Conservation (phyloP, 2,113 vertebrate genomes). For the Dasyurus viverrinus region DNA sequence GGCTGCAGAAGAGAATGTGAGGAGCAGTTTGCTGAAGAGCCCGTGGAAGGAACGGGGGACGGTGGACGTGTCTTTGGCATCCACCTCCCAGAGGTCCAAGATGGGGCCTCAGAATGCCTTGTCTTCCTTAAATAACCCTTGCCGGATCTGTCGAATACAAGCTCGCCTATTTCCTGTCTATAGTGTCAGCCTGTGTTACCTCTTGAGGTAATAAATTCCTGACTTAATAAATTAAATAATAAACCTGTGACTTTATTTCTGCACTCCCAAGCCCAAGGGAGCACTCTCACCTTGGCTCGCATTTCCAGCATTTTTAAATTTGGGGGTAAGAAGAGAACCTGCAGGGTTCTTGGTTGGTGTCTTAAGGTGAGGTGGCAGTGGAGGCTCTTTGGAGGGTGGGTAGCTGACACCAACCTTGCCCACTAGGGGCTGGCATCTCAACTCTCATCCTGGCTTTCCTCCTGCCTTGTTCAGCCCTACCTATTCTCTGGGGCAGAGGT, state of each 20-base stretch:
- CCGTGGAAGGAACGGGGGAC: neutral
- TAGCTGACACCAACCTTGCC: neutral
- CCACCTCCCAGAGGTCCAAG: neutral
- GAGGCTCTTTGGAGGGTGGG: neutral
- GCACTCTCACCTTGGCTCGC: neutral
- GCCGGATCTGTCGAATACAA: neutral
- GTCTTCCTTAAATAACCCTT: neutral
- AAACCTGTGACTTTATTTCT: neutral
- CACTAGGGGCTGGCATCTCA: neutral
- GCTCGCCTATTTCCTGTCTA: neutral
- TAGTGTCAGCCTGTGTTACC: neutral
- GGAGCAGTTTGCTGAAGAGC: neutral
- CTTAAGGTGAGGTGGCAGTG: too few relatives aligned
- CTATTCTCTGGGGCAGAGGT: too few relatives aligned
- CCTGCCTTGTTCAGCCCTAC: neutral
- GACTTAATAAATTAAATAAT: constrained; percentile 3
- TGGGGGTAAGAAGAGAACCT: neutral
- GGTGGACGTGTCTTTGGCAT: neutral
- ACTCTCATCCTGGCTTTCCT: neutral
- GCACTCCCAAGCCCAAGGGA: too few relatives aligned
- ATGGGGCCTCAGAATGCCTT: neutral
- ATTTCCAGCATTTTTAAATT: neutral
- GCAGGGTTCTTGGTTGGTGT: neutral
- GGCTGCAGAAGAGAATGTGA: neutral
- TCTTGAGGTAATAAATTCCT: neutral